These are phyloP conservation scores for Anguilla rostrata DNA, from an alignment of 2,113 vertebrate species.

Conservation along the genomic window DNA sequence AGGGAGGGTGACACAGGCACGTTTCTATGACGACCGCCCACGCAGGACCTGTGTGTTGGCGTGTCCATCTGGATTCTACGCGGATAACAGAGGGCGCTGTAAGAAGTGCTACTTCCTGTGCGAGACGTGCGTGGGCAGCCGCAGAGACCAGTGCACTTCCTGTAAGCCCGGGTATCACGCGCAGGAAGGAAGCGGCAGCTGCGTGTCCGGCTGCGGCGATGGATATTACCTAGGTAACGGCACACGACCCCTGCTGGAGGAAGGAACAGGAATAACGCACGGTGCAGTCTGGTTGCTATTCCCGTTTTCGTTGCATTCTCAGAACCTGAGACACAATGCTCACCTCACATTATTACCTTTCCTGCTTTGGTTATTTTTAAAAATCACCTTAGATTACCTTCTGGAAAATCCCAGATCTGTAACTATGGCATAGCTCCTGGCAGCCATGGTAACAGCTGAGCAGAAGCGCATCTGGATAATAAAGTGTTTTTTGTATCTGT, in stretches of 20 bases:
- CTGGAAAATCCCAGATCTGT: neutral
- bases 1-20: neutral
- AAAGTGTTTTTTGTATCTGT: conserved; percentile 23
- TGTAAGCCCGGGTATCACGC: conserved; percentile 84
- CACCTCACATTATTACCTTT: neutral
- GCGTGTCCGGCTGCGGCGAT: conserved; percentile 80
- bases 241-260: conserved; percentile 34
- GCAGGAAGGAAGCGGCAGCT: conserved; percentile 79
- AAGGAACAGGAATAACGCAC: neutral
- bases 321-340: neutral
- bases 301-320: neutral
- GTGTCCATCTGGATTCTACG: conserved; percentile 88
- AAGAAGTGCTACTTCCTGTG: conserved; percentile 88
- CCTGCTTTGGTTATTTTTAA: neutral
- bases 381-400: neutral
- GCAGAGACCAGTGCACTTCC: conserved; percentile 84
- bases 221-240: conserved; percentile 84
- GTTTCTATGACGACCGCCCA: conserved; percentile 6
- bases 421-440: neutral
- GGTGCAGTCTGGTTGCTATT: too few species aligned
- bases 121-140: conserved; percentile 84
- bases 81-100: conserved; percentile 85
- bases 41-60: conserved; percentile 81
- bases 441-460: neutral
- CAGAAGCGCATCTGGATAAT: neutral